phyloP scores from a whole-genome alignment of 2,113 vertebrate genomes.

The Phrynosoma blainvillii region DNA sequence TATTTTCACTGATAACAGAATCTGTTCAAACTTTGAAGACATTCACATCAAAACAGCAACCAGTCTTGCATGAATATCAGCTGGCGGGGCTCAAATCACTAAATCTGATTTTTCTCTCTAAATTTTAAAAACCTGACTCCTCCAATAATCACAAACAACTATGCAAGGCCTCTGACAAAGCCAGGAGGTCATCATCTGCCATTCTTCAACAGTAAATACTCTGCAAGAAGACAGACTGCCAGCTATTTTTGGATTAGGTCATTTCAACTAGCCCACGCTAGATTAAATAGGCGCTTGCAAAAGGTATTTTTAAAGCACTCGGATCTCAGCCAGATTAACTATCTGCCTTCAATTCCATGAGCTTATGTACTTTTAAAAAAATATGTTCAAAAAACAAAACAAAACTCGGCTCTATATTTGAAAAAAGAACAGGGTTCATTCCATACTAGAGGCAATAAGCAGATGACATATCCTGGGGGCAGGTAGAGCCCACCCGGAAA shows the following conservation, averaged over 20 bases:
- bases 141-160: background rate
- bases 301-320: slow-evolving; percentile 68
- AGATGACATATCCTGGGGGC: background rate
- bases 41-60: background rate
- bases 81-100: background rate
- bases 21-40: fast-evolving
- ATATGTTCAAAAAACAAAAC: background rate
- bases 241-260: slow-evolving; percentile 67
- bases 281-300: slow-evolving; percentile 63
- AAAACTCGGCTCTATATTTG: background rate
- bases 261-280: slow-evolving; percentile 62
- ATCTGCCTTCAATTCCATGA: slow-evolving; percentile 38
- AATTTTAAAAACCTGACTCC: fast-evolving
- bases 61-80: background rate
- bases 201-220: slow-evolving; percentile 34
- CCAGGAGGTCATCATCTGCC: slow-evolving; percentile 51
- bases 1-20: background rate
- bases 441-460: background rate
- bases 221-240: slow-evolving; percentile 41
- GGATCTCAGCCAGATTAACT: slow-evolving; percentile 57
- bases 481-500: background rate
- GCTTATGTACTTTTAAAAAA: slow-evolving; percentile 5
- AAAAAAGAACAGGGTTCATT: background rate
- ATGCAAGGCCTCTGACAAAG: background rate
- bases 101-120: slow-evolving; percentile 7